Conservation (phyloP, 2,797 vertebrate genomes). For the Bovichtus variegatus region DNA sequence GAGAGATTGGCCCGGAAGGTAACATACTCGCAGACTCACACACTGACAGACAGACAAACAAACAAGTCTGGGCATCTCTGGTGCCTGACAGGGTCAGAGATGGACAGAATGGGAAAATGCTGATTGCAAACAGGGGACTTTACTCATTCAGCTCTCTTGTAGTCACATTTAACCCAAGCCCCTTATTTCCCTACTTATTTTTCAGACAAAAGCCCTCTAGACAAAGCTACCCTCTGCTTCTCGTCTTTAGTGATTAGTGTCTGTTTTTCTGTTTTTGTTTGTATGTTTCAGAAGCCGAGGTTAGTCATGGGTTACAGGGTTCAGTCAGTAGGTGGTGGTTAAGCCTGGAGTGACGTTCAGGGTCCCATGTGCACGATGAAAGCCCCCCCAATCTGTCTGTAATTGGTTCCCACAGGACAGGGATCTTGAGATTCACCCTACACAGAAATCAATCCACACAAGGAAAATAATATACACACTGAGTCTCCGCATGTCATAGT, state of each 20-base stretch:
- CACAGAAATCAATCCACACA: constrained; percentile 28
- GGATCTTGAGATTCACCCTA: constrained; percentile 26
- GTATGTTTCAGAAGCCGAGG: background rate
- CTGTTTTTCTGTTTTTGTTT: constrained; percentile 21
- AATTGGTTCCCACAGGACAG: constrained; percentile 59
- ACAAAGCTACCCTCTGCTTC: constrained; percentile 9
- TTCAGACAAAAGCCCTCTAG: constrained; percentile 16
- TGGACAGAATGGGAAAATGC: background rate
- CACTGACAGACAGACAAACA: constrained; percentile 35
- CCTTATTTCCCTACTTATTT: constrained; percentile 17
- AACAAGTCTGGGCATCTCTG: constrained; percentile 15
- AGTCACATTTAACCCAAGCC: constrained; percentile 12
- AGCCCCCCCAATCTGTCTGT: constrained; percentile 43
- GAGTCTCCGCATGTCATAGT: background rate
- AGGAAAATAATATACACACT: constrained; percentile 1
- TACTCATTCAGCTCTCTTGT: background rate
- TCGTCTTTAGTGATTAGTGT: constrained; percentile 11
- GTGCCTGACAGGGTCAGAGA: constrained; percentile 1
- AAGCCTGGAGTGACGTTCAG: constrained; percentile 25
- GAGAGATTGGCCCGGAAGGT: constrained; percentile 58
- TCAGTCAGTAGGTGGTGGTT: constrained; percentile 24
- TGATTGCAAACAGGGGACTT: background rate
- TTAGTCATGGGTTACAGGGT: constrained; percentile 10
- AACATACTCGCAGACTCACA: constrained; percentile 4
- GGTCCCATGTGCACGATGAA: constrained; percentile 52